Evolutionary conservation across 2,888 invertebrate species (phyloP).

Genomic region (Maniola hyperantus): DNA sequence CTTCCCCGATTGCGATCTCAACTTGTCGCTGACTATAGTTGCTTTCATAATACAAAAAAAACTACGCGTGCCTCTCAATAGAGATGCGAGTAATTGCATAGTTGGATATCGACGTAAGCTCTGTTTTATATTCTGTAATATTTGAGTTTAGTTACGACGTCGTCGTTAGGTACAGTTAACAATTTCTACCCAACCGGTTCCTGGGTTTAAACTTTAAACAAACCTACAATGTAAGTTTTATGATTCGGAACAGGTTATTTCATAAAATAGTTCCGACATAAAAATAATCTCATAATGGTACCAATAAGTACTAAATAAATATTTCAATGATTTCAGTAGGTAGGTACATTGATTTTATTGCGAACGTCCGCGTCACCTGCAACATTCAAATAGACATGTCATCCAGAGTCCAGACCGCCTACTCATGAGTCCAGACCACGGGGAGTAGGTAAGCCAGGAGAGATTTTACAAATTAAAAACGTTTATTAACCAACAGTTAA

Average conservation of each 20-base stretch:
- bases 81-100: slow-evolving; percentile 30
- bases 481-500: too few species aligned
- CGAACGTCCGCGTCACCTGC: too few species aligned
- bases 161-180: slow-evolving; percentile 77
- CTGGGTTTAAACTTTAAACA: slow-evolving; percentile 66
- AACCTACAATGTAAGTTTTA: slow-evolving; percentile 62
- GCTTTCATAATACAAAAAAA: neutral
- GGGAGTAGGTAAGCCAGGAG: too few species aligned
- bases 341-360: neutral
- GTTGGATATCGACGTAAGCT: slow-evolving; percentile 37
- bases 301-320: neutral
- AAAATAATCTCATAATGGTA: slow-evolving; percentile 9
- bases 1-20: too few species aligned
- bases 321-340: neutral
- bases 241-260: slow-evolving; percentile 56
- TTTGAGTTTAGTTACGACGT: slow-evolving; percentile 69
- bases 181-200: slow-evolving; percentile 77
- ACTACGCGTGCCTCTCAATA: neutral
- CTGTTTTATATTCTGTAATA: slow-evolving; percentile 45
- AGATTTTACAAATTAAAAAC: too few species aligned
- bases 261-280: slow-evolving; percentile 41
- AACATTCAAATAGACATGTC: too few species aligned
- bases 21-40: too few species aligned
- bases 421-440: too few species aligned
- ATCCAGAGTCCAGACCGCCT: too few species aligned